A percentile compares a stretch with the other conserved stretches of the same genome.
phyloP scores from a whole-genome alignment of 1,140 invertebrate species.

The Spodoptera litura region DNA sequence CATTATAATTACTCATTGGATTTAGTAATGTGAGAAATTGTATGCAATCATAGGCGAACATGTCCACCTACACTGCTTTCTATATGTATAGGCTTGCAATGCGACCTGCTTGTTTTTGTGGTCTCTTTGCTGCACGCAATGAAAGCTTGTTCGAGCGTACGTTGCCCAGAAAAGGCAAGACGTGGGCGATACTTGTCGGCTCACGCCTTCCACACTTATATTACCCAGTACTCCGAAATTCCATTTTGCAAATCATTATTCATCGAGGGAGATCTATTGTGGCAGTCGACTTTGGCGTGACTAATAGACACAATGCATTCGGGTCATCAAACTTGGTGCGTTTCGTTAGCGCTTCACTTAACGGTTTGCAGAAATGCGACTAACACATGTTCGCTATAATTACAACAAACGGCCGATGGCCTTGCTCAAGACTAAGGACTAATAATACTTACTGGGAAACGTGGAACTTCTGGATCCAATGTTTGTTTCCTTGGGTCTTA shows the following conservation, averaged over 20 bases:
- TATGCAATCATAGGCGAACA: constrained; percentile 46
- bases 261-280: constrained; percentile 39
- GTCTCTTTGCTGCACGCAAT: constrained; percentile 51
- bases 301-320: constrained; percentile 52
- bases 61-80: constrained; percentile 70
- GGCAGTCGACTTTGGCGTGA: constrained; percentile 35
- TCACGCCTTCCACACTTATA: constrained; percentile 52
- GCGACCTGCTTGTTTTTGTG: constrained; percentile 45
- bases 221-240: constrained; percentile 47
- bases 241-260: constrained; percentile 41
- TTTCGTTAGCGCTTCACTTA: constrained; percentile 32
- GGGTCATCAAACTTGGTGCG: constrained; percentile 63
- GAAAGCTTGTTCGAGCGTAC: constrained; percentile 60
- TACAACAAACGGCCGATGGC: constrained; percentile 49
- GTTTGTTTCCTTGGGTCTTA: constrained; percentile 46
- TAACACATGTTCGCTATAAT: constrained; percentile 59
- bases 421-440: constrained; percentile 39
- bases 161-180: constrained; percentile 61
- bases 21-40: constrained; percentile 40
- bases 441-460: constrained; percentile 38
- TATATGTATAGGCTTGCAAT: constrained; percentile 44
- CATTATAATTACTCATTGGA: constrained; percentile 32
- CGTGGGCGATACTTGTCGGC: constrained; percentile 60
- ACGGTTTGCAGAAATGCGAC: constrained; percentile 22
- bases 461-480: constrained; percentile 39